Conservation (phyloP, 2,888 invertebrate genomes). For the Chrysolina oricalcia region DNA sequence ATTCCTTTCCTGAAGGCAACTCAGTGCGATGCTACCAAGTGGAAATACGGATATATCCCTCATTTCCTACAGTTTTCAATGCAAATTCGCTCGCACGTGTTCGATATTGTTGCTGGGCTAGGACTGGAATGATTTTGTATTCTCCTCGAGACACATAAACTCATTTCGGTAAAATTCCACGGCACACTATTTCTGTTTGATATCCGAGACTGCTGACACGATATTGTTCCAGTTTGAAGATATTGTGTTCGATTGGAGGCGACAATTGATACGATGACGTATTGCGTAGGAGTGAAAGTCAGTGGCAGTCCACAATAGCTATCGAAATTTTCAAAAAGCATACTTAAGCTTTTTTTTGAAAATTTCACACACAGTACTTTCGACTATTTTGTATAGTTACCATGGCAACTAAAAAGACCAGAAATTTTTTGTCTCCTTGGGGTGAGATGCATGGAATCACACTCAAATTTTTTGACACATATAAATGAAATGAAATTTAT, state of each 20-base stretch:
- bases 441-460: too few relatives aligned
- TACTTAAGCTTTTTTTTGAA: too few relatives aligned
- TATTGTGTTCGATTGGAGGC: background rate
- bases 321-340: too few relatives aligned
- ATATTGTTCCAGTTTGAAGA: background rate
- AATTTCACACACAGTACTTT: too few relatives aligned
- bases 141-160: background rate
- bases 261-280: background rate
- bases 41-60: background rate
- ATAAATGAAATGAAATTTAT: too few relatives aligned
- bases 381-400: too few relatives aligned
- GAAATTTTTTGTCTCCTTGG: too few relatives aligned
- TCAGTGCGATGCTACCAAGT: background rate
- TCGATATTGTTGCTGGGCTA: background rate
- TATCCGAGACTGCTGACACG: background rate
- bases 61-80: background rate
- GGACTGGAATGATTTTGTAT: background rate
- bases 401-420: too few relatives aligned
- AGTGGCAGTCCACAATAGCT: background rate
- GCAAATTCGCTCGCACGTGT: background rate
- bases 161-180: background rate
- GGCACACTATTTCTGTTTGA: conserved; percentile 1
- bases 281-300: background rate
- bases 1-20: background rate
- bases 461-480: too few relatives aligned